Evolutionary conservation across 2,113 vertebrate genomes (phyloP).

Genomic region (Narcine bancroftii): DNA sequence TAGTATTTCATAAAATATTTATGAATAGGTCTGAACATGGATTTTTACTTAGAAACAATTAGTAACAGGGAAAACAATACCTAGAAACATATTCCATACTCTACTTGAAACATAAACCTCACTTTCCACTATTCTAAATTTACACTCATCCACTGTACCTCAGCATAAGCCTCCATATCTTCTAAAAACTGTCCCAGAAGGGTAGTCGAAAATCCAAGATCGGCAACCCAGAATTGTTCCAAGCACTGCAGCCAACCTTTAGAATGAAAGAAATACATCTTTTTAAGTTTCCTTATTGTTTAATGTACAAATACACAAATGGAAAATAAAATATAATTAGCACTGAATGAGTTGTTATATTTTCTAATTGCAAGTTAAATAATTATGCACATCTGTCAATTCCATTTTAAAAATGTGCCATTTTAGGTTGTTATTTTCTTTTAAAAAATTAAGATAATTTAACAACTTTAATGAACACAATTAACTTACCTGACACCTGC

Average conservation of each 20-base stretch:
- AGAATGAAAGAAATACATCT: constrained; percentile 36
- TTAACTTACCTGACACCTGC: constrained; percentile 83
- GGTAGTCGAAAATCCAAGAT: constrained; percentile 93
- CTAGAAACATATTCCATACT: background rate
- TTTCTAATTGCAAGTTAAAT: background rate
- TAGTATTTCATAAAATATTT: background rate
- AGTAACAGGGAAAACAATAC: too few relatives aligned
- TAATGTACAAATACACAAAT: background rate
- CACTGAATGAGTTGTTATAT: background rate
- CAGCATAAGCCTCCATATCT: constrained; percentile 98
- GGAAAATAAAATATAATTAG: background rate
- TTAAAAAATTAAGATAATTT: too few relatives aligned
- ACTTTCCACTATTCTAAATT: background rate
- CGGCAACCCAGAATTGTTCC: constrained; percentile 98
- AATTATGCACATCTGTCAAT: background rate
- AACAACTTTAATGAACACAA: background rate
- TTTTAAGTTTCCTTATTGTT: background rate
- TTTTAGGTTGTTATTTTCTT: background rate
- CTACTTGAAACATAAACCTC: background rate
- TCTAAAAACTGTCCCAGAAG: constrained; percentile 94
- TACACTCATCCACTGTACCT: constrained; percentile 55
- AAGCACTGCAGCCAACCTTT: constrained; percentile 93
- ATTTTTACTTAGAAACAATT: background rate
- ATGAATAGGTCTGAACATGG: background rate
- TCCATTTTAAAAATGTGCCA: background rate